Evolutionary conservation across 2,888 invertebrate species (phyloP), one percentile per base, ranked within the genome.

Genomic region (Hofmannophila pseudospretella): DNA sequence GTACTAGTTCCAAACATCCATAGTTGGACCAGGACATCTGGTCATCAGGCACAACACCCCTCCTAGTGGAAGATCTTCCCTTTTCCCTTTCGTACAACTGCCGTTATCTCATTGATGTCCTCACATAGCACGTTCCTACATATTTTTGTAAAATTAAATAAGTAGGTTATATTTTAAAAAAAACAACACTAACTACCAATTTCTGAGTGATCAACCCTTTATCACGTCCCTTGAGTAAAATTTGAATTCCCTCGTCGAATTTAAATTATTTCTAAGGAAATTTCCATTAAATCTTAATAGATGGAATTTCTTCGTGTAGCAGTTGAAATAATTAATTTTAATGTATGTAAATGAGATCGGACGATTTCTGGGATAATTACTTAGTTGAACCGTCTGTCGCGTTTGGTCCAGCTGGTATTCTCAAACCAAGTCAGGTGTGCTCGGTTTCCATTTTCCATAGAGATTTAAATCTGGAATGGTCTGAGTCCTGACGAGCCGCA

Each of bases 251-350:
- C 29, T 13, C 22, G 12, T 7, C 11, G 14, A 35, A 35, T 28
- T 32, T 11, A 54, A 54, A 56, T 51, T 54, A 47, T 58, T 55
- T 45, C 36, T 52, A 58, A 57, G 3, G 46, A 54, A 66, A 62
- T 55, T 54, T 44, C 45, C 34, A 23, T 27, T 23, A 19, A 4
- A n/a, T 10, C 27, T 10, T 16, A 16, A 5, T 16, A 16, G 3
- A 28, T 28, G 20, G 4, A 13, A 9, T 9, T 33, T 16, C 16
- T 33, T 36, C 48, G 54, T 57, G 42, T 57, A 58, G 8, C 23
- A 23, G 61, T 67, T 69, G 51, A 49, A 62, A 64, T 61, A 70
- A 74, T 78, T 73, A 71, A 76, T 76, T 71, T 70, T 67, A 79
- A 79, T 72, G 51, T 75, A 78, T 78, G 72, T 38, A 67, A 78